Evolutionary conservation across 2,797 vertebrate species (phyloP), one percentile per base, ranked within the genome.

Genomic region (Phataginus tricuspis): DNA sequence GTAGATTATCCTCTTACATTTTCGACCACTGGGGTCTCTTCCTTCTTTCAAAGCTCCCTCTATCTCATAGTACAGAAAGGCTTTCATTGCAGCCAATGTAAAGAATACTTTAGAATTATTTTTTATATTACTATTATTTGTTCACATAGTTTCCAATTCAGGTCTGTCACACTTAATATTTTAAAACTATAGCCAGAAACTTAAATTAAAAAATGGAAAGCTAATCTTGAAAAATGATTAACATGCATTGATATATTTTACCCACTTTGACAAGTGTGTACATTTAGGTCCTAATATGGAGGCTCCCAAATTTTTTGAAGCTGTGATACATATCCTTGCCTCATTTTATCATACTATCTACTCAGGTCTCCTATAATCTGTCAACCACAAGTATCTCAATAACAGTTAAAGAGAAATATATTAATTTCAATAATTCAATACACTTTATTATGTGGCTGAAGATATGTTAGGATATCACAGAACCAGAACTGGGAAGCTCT

Each of bases 111-210:
- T 80, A 69, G 19, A 84, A 53, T 95, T 12, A 69, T 84, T 92
- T 93, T 90, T 92, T 21, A 49, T 84, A 68, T 86, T 86, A 45
- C 31, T 94, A 15, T 72, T 90, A 63, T 53, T 66, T 90, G 29
- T 94, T 93, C 42, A 64, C 55, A 74, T 94, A 55, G 12, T 75
- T 96, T 94, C 77, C 88, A 61, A 89, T 86, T 92, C 49, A 79
- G 27, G 13, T 94, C 27, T 92, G 2, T 72, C 31, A 84, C 45
- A 86, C 11, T 80, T 95, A 78, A 71, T 88, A 91, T 87, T 94
- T 88, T 94, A 61, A 97, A 96, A 66, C 31, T 57, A 34, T 91
- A 95, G 21, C 34, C 57, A 96, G 8, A 95, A 93, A 78, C 31
- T 92, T 88, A 87, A 96, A 66, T 45, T 27, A 86, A 27, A 94